Base-by-base conservation (phyloP, 2,888 invertebrate species). In the Psylliodes chrysocephalus region DNA sequence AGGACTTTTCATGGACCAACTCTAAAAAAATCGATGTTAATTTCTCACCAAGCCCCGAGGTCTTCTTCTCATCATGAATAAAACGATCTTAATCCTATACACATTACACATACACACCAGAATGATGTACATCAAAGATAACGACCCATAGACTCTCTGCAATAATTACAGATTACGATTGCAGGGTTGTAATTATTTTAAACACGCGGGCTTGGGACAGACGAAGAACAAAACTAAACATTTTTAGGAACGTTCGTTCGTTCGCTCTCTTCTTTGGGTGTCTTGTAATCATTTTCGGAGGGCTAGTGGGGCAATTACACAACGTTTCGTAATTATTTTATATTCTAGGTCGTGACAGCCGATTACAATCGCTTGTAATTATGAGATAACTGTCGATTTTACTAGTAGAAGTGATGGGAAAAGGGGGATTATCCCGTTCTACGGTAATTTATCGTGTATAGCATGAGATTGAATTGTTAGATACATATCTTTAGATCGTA, bases 311-410 rank as follows among this genome's bases (percentile, higher is more conserved):
- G 10, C 33, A n/a, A n/a, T n/a, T 10, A 7, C 33, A 33, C 5
- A 33, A 33, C 33, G 10, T 33, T 33, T 10, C n/a, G 10, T 33
- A 33, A 33, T 33, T 33, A 33, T n/a, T 33, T 8, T 33, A 10
- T 33, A 33, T 33, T 33, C 33, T n/a, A 33, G 33, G 33, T 33
- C 33, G 33, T 33, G 33, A 33, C n/a, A n/a, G 33, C 2, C 4
- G 33, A 33, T 33, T 33, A 33, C 5, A 10, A 33, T 33, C 33
- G 33, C 5, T 33, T 33, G 33, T 38, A 38, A 38, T 38, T 38
- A 38, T 15, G 15, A 38, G 38, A 38, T 38, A 38, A 38, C 38
- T 38, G 38, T 38, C 38, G 38, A 38, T 12, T 38, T 38, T 38
- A 4, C 14, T 38, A 15, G 33, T 25, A n/a, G 33, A 38, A 15